Percentiles rank a stretch among this genome's conserved stretches.
Conservation (phyloP, 2,888 invertebrate genomes). For the Pyrrhosoma nymphula region DNA sequence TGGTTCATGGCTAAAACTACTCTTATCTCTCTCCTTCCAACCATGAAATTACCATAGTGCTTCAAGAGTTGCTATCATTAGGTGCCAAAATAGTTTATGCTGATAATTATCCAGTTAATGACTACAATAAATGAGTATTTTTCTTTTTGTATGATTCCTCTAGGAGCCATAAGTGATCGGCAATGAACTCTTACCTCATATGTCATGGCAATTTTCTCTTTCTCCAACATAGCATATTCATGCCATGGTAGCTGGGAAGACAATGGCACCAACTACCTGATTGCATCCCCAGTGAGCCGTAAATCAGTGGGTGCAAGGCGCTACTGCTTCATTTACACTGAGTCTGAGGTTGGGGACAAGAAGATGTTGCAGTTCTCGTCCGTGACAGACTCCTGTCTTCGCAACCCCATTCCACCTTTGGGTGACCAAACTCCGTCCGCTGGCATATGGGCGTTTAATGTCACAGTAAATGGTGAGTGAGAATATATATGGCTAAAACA, state of each 20-base stretch:
- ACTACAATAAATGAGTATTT: too few species aligned
- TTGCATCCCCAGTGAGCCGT: slow-evolving; percentile 82
- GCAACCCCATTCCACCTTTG: slow-evolving; percentile 80
- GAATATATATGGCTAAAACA: neutral
- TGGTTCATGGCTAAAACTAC: too few species aligned
- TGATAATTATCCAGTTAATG: too few species aligned
- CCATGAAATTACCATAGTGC: too few species aligned
- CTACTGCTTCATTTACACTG: slow-evolving; percentile 83
- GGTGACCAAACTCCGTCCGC: slow-evolving; percentile 72
- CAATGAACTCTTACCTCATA: too few species aligned
- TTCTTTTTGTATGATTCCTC: too few species aligned
- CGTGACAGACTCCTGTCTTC: slow-evolving; percentile 81
- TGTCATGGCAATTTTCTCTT: slow-evolving; percentile 47
- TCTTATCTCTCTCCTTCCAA: too few species aligned
- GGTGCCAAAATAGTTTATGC: too few species aligned
- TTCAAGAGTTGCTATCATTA: too few species aligned
- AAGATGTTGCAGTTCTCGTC: slow-evolving; percentile 79
- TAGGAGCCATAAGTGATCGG: too few species aligned
- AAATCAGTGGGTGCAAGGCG: slow-evolving; percentile 80
- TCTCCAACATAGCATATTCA: slow-evolving; percentile 81
- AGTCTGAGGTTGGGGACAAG: slow-evolving; percentile 72
- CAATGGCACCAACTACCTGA: slow-evolving; percentile 83
- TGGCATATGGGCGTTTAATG: slow-evolving; percentile 84
- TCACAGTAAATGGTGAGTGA: slow-evolving; percentile 83
- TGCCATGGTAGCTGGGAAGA: slow-evolving; percentile 88